A percentile compares a stretch with the other conserved stretches of the same genome.
These are phyloP conservation scores for Onychostoma macrolepis DNA, from an alignment of 2,113 vertebrate genomes.

Conservation along the genomic window DNA sequence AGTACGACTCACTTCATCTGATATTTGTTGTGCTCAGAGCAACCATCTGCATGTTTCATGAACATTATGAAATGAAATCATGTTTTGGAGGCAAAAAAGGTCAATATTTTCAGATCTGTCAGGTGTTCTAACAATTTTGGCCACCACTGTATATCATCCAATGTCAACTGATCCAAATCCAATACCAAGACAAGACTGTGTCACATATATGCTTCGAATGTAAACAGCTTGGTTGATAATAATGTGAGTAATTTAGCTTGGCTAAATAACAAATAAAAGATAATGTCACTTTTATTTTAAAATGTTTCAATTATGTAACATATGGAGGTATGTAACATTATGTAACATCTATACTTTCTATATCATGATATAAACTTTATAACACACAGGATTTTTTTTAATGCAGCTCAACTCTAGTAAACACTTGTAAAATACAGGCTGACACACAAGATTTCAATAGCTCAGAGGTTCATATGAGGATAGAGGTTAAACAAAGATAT, in stretches of 20 bases:
- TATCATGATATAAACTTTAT: neutral
- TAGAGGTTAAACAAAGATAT: slow-evolving; percentile 32
- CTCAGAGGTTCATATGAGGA: neutral
- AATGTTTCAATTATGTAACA: too few relatives aligned
- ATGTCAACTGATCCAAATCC: neutral
- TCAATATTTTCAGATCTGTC: too few relatives aligned
- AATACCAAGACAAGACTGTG: neutral
- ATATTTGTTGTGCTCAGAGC: too few relatives aligned
- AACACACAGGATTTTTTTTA: neutral
- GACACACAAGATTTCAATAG: neutral
- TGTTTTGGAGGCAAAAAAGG: too few relatives aligned
- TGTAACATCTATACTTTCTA: neutral
- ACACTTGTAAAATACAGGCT: neutral
- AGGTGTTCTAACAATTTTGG: too few relatives aligned
- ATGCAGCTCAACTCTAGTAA: neutral
- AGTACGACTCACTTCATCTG: too few relatives aligned
- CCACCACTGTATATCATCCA: neutral
- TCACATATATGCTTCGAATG: neutral
- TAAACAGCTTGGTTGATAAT: neutral
- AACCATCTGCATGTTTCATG: too few relatives aligned
- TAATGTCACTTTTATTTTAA: neutral
- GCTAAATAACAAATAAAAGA: neutral
- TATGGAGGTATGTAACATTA: too few relatives aligned
- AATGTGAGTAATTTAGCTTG: neutral
- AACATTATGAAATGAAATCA: too few relatives aligned